Evolutionary conservation across 2,113 vertebrate genomes (phyloP), one percentile per base, ranked within the genome.

Genomic region (Chascanopsetta lugubris): DNA sequence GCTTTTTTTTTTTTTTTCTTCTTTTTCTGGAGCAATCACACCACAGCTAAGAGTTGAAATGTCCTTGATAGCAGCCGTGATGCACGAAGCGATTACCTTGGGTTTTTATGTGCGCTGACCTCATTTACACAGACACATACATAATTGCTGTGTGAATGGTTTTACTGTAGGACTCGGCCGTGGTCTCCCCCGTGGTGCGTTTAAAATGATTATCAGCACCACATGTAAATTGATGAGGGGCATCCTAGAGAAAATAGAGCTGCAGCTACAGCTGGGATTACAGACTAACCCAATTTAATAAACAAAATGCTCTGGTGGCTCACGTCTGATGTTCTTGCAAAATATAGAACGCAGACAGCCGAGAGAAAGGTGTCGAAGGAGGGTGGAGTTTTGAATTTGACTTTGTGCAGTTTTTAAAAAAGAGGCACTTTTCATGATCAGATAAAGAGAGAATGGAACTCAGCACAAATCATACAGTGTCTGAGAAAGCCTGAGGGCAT

Each of bases 1-100:
- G 72, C 79, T 85, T 87, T 68, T 88, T 73, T 85, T 84, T 78
- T n/a, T n/a, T n/a, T n/a, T n/a, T n/a, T n/a, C n/a, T n/a, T n/a
- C n/a, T 88, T 73, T 85, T 84, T 78, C 34, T 78, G 51, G 72
- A 72, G 61, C 85, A 88, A 88, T 90, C 85, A 80, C 73, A 77
- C 40, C 8, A 55, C 81, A 51, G 68, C 6, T 0, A 74, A 48
- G 70, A 75, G 12, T 83, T 80, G 83, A 86, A 86, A 73, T 71
- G 82, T 88, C 83, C 84, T 86, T 89, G 82, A 87, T 88, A 71
- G 72, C 75, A 77, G 76, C 69, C 13, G 42, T 67, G 82, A 87
- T 87, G 77, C 83, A 69, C 82, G 71, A 79, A 72, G 85, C 78
- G 84, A 84, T 86, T 86, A 85, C 82, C 82, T 79, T 72, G 66